phyloP scores from a whole-genome alignment of 2,888 invertebrate species.

The Theodoxus fluviatilis region DNA sequence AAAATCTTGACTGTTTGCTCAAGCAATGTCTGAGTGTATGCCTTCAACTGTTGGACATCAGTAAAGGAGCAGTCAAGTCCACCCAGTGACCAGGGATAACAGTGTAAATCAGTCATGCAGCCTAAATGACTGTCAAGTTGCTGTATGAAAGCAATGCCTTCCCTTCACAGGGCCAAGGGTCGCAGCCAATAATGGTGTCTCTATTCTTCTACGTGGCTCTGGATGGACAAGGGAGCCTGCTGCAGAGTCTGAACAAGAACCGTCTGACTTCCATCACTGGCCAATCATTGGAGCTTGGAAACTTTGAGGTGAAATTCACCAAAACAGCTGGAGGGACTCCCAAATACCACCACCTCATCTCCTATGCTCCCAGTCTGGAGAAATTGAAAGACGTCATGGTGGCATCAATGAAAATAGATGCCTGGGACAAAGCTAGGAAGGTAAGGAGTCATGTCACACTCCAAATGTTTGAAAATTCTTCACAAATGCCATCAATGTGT shows the following conservation, averaged over 20 bases:
- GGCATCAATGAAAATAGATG: slow-evolving; percentile 50
- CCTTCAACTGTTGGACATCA: no score
- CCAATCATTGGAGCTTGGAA: slow-evolving; percentile 78
- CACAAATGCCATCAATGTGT: no score
- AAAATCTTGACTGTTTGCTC: no score
- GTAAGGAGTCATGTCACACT: no score
- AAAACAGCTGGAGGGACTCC: slow-evolving; percentile 49
- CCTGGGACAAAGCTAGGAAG: slow-evolving; percentile 53
- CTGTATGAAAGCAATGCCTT: no score
- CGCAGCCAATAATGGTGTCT: slow-evolving; percentile 50
- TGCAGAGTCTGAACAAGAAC: slow-evolving; percentile 49
- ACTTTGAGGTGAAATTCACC: slow-evolving; percentile 74
- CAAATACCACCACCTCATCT: slow-evolving; percentile 53
- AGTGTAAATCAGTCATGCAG: no score
- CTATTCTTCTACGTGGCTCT: slow-evolving; percentile 67
- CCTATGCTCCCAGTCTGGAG: slow-evolving; percentile 50
- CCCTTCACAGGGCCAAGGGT: no score
- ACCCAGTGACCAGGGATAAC: no score
- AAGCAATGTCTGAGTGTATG: no score
- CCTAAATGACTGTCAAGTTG: no score
- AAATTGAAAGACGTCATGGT: slow-evolving; percentile 55
- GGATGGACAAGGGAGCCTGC: slow-evolving; percentile 69
- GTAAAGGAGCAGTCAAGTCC: no score
- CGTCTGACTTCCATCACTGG: slow-evolving; percentile 74
- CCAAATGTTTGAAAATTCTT: no score